phyloP scores from a whole-genome alignment of 2,797 vertebrate species.

The Sebastes taczanowskii region DNA sequence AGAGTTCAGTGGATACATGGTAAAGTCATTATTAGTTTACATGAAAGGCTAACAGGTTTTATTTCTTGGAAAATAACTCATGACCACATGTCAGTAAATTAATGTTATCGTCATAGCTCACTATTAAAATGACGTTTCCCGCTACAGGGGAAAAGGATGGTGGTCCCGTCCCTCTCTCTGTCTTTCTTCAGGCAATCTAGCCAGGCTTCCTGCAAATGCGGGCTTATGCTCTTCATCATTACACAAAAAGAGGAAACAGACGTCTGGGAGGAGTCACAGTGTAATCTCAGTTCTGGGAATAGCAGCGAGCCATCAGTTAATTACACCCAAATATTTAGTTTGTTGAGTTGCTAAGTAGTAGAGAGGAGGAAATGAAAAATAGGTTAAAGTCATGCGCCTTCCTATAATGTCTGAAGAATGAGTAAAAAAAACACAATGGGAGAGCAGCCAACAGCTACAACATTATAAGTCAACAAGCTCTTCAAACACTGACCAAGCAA shows the following conservation, averaged over 20 bases:
- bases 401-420: not conserved
- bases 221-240: not conserved
- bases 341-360: not conserved
- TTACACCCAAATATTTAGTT: conserved; percentile 16
- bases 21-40: not conserved
- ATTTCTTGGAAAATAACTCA: not conserved
- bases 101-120: not conserved
- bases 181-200: not conserved
- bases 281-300: conserved; percentile 18
- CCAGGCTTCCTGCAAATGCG: not conserved
- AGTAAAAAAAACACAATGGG: not conserved
- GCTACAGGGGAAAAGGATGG: not conserved
- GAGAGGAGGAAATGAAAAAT: not conserved
- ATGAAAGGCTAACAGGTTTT: not conserved
- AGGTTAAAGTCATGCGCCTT: not conserved
- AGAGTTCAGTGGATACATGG: not conserved
- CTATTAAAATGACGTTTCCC: not conserved
- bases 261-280: conserved; percentile 1
- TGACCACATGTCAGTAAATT: not conserved
- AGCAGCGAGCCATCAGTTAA: not conserved
- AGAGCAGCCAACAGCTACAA: not conserved
- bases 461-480: not conserved
- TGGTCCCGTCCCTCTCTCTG: not conserved
- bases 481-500: not conserved
- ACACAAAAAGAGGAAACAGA: conserved; percentile 41